These are phyloP conservation scores for Ecliptopera silaceata DNA, from an alignment of 2,888 invertebrate species.

Conservation along the genomic window DNA sequence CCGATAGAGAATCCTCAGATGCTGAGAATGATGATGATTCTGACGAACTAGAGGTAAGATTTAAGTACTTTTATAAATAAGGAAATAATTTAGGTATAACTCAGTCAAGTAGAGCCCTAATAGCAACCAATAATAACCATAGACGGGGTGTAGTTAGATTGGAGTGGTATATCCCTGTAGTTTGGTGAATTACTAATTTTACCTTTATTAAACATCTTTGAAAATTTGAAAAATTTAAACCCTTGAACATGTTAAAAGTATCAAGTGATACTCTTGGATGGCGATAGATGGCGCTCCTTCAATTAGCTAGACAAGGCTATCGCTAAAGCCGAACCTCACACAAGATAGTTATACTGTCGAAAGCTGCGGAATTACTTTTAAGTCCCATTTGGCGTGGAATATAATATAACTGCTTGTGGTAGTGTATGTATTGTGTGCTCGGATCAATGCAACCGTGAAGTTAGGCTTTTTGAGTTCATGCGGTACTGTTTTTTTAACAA, in stretches of 20 bases:
- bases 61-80: neutral
- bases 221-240: neutral
- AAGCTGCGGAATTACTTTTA: neutral
- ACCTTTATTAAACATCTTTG: neutral
- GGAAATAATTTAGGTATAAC: neutral
- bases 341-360: neutral
- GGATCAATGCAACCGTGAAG: neutral
- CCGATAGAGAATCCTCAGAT: slow-evolving; percentile 81
- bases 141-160: slow-evolving; percentile 4
- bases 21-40: slow-evolving; percentile 86
- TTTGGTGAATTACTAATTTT: neutral
- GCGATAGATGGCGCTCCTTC: slow-evolving; percentile 20
- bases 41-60: slow-evolving; percentile 84
- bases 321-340: neutral
- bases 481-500: too few relatives aligned
- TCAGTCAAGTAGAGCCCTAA: slow-evolving; percentile 11
- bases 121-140: slow-evolving; percentile 18
- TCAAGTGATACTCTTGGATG: neutral
- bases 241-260: neutral
- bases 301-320: neutral
- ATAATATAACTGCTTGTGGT: slow-evolving; percentile 6
- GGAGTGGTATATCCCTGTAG: neutral
- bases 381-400: slow-evolving; percentile 2
- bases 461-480: neutral
- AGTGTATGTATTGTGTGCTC: slow-evolving; percentile 1